phyloP scores from a whole-genome alignment of 2,113 vertebrate species.

The Chloroceryle aenea region DNA sequence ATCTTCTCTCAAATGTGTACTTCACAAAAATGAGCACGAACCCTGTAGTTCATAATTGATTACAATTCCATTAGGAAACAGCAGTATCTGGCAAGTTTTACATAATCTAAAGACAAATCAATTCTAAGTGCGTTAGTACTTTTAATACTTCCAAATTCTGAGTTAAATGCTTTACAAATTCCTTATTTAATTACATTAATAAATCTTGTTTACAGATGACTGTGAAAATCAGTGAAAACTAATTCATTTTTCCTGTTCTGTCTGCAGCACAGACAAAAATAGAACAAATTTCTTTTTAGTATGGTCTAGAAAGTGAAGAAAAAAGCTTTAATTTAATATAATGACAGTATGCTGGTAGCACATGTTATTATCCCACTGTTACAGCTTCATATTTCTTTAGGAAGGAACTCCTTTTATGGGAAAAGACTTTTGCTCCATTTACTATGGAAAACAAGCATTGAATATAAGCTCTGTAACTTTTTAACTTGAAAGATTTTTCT shows the following conservation, averaged over 20 bases:
- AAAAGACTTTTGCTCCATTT: not conserved
- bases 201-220: conserved; percentile 79
- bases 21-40: conserved; percentile 8
- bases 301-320: conserved; percentile 40
- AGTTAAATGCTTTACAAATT: conserved; percentile 72
- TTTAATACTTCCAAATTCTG: conserved; percentile 71
- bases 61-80: conserved; percentile 64
- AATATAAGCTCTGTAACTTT: not conserved
- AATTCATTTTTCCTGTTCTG: conserved; percentile 72
- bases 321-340: conserved; percentile 52
- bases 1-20: not conserved
- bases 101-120: conserved; percentile 59
- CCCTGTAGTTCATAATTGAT: conserved; percentile 6
- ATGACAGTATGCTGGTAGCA: conserved; percentile 51
- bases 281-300: conserved; percentile 58
- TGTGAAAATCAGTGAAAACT: conserved; percentile 68
- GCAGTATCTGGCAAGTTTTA: conserved; percentile 9
- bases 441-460: not conserved
- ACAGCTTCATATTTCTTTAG: conserved; percentile 19
- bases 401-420: not conserved
- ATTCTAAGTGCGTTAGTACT: conserved; percentile 73
- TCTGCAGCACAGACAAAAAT: conserved; percentile 67
- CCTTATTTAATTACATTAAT: conserved; percentile 79
- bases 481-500: not conserved
- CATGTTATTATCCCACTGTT: conserved; percentile 42